These are phyloP conservation scores for Melolontha melolontha DNA, from an alignment of 2,888 invertebrate species.

Conservation along the genomic window DNA sequence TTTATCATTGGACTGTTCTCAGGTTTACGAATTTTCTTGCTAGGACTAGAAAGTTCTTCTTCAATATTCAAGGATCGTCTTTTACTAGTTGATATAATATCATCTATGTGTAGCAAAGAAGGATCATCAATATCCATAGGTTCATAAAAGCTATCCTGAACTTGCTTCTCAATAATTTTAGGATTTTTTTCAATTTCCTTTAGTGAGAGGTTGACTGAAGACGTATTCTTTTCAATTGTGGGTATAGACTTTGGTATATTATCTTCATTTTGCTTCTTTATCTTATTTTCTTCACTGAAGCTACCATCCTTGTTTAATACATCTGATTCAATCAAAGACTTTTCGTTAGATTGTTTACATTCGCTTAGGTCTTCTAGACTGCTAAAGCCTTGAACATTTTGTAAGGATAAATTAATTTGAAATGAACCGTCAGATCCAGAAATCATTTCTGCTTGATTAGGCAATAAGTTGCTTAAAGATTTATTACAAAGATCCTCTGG, in stretches of 20 bases:
- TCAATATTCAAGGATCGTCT: neutral
- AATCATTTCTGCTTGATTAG: slow-evolving; percentile 39
- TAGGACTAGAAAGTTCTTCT: neutral
- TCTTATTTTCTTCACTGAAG: slow-evolving; percentile 44
- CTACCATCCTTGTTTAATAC: slow-evolving; percentile 30
- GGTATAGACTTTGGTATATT: slow-evolving; percentile 1
- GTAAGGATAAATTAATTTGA: slow-evolving; percentile 30
- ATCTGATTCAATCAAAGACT: slow-evolving; percentile 2
- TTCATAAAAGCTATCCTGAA: slow-evolving; percentile 18
- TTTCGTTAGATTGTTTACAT: neutral
- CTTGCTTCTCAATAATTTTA: slow-evolving; percentile 3
- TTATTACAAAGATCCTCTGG: slow-evolving; percentile 9
- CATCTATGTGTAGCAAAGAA: neutral
- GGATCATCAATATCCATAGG: slow-evolving; percentile 37
- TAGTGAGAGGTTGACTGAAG: slow-evolving; percentile 3
- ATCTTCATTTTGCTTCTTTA: neutral
- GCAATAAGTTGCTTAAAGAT: slow-evolving; percentile 30
- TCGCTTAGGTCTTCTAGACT: slow-evolving; percentile 33
- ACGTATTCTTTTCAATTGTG: slow-evolving; percentile 1
- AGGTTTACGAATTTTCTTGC: slow-evolving; percentile 2
- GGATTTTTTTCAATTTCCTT: slow-evolving; percentile 15
- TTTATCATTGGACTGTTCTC: slow-evolving; percentile 3
- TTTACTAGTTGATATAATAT: neutral
- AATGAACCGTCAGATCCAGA: slow-evolving; percentile 45
- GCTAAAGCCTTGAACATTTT: slow-evolving; percentile 3